These are phyloP conservation scores for Malaclemys terrapin DNA, from an alignment of 2,113 vertebrate genomes.

Conservation along the genomic window DNA sequence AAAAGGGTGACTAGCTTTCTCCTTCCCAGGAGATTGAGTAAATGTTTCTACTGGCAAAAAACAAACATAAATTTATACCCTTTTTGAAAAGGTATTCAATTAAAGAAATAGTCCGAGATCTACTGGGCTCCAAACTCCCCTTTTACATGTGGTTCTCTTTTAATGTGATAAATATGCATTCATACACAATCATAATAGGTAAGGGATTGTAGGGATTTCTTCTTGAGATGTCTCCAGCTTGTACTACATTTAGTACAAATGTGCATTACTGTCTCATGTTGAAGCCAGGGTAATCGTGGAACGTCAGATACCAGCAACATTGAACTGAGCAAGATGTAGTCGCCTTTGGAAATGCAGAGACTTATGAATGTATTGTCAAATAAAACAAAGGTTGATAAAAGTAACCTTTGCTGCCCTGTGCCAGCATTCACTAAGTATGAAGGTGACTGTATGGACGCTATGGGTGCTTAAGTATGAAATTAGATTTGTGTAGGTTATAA, in stretches of 20 bases:
- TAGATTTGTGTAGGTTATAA: neutral
- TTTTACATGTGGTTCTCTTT: constrained; percentile 62
- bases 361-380: constrained; percentile 70
- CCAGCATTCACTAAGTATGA: neutral
- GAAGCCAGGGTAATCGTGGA: constrained; percentile 60
- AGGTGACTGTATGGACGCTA: neutral
- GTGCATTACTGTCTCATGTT: constrained; percentile 61
- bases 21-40: constrained; percentile 44
- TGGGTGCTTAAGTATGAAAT: neutral
- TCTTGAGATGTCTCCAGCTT: constrained; percentile 62
- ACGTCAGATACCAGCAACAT: constrained; percentile 49
- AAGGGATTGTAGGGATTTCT: constrained; percentile 65
- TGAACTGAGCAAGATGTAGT: constrained; percentile 44
- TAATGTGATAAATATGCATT: constrained; percentile 61
- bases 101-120: constrained; percentile 11
- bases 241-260: constrained; percentile 56
- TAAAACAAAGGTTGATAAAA: constrained; percentile 62
- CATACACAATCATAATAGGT: constrained; percentile 67
- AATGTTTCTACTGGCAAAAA: constrained; percentile 59
- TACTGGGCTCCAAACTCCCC: constrained; percentile 43
- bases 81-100: constrained; percentile 36
- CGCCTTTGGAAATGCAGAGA: constrained; percentile 56
- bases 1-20: constrained; percentile 56
- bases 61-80: constrained; percentile 47
- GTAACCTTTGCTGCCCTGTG: neutral